Evolutionary conservation across 1,140 invertebrate species (phyloP).

Genomic region (Subanguina moxae): DNA sequence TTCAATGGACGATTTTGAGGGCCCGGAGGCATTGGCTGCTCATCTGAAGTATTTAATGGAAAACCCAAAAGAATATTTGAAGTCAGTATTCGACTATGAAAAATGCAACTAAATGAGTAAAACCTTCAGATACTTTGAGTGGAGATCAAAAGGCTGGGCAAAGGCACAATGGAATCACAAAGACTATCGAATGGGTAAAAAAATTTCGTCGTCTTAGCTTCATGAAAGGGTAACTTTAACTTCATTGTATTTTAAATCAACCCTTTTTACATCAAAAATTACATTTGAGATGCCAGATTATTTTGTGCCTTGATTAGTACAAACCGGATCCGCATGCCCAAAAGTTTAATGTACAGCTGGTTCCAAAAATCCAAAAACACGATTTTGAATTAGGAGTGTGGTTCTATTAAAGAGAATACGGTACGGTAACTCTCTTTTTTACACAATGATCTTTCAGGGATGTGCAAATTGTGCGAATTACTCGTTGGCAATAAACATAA

Average conservation of each 20-base stretch:
- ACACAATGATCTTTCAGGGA: neutral
- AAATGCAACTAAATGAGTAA: too few species aligned
- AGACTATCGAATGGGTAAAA: constrained; percentile 16
- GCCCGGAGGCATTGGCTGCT: constrained; percentile 30
- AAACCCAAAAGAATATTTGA: constrained; percentile 37
- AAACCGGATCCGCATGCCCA: too few species aligned
- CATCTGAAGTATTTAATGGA: constrained; percentile 25
- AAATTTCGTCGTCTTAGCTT: neutral
- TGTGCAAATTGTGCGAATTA: constrained; percentile 16
- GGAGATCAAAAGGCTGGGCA: constrained; percentile 29
- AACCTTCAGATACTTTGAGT: too few species aligned
- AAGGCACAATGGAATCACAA: constrained; percentile 30
- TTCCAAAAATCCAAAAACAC: too few species aligned
- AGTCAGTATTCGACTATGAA: too few species aligned
- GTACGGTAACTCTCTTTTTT: too few species aligned
- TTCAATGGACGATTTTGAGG: constrained; percentile 39
- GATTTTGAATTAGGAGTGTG: too few species aligned
- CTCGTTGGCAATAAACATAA: neutral
- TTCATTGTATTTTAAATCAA: neutral
- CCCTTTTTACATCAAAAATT: neutral
- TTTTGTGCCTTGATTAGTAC: too few species aligned
- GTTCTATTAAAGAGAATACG: too few species aligned
- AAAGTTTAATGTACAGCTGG: too few species aligned
- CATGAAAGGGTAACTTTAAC: neutral
- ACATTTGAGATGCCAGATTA: too few species aligned